phyloP scores from a whole-genome alignment of 35 echinoderm and acorn worm genomes.

The Patiria miniata region DNA sequence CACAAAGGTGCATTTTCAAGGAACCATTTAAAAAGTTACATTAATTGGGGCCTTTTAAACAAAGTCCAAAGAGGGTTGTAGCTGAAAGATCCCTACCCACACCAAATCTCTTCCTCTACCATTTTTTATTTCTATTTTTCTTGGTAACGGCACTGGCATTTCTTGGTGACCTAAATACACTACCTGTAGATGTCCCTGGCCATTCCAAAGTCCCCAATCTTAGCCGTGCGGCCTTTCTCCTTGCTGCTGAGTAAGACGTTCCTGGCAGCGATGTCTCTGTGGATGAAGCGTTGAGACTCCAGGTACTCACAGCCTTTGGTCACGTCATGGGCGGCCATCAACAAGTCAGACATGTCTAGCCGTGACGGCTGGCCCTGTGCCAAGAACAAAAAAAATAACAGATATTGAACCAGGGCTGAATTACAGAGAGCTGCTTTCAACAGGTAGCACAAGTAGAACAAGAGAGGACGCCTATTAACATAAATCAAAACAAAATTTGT shows the following conservation, averaged over 20 bases:
- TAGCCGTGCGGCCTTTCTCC: slow-evolving; percentile 62
- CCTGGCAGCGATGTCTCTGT: slow-evolving; percentile 89
- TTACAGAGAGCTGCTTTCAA: no score
- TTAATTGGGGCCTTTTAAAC: no score
- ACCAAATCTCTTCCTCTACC: no score
- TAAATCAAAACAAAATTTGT: no score
- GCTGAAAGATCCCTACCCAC: no score
- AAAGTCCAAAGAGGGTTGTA: no score
- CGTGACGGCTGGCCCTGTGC: slow-evolving; percentile 42
- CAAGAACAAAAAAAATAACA: neutral
- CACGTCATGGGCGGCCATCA: slow-evolving; percentile 70
- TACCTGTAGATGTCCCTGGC: slow-evolving; percentile 94
- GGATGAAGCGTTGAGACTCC: slow-evolving; percentile 79
- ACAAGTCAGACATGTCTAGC: slow-evolving; percentile 71
- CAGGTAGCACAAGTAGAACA: no score
- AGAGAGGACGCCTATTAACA: no score
- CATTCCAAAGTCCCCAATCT: slow-evolving; percentile 98
- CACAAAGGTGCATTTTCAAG: no score
- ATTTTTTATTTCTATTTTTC: no score
- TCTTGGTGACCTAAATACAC: neutral
- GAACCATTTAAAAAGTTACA: no score
- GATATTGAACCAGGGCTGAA: no score
- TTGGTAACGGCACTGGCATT: neutral
- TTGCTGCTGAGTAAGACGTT: slow-evolving; percentile 74
- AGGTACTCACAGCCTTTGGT: slow-evolving; percentile 72